Base-by-base conservation (phyloP, 2,888 invertebrate species). In the Athalia circularis region DNA sequence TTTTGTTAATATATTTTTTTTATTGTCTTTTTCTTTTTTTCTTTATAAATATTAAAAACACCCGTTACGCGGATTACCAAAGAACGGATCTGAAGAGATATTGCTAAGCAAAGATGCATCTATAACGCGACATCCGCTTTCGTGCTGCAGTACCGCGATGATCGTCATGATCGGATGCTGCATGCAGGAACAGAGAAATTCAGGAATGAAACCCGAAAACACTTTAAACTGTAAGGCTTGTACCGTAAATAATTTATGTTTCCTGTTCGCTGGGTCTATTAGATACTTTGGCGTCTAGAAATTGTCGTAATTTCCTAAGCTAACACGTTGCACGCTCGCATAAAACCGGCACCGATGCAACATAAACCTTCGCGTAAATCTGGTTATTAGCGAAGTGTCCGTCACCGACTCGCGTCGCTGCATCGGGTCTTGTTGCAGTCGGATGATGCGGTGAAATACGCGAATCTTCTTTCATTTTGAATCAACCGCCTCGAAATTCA, bases 201-300 rank as follows among this genome's bases (percentile, higher is more conserved):
- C n/a, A 9, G 11, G 54, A 72, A 72, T 72, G 59, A 57, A 59
- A 59, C 72, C 13, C n/a, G 54, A 13, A 43, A 45, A 70, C 45
- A 72, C 72, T 59, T 59, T 72, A 59, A 72, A 59, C 59, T 59
- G 59, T 72, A 59, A 72, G 52, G 72, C 72, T 13, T 47, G 45
- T 59, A 72, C 15, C 72, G 72, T 72, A 72, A 80, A 83, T 84
- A 82, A 83, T 83, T 84, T 82, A 83, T 59, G 81, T 78, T 81
- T 81, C 79, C 84, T 68, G 81, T 15, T 43, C 78, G 65, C 43
- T 80, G 76, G 82, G 81, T 80, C 84, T 84, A 83, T 84, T 84
- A 84, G 82, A 72, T 57, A 72, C 72, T 72, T 59, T 72, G 72
- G 57, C 72, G 72, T 59, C 59, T 7, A 57, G 72, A 72, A 72